Percentiles rank a stretch among this genome's conserved stretches.
Evolutionary conservation across 2,113 vertebrate species (phyloP).

Genomic region (Nyctibius bracteatus): DNA sequence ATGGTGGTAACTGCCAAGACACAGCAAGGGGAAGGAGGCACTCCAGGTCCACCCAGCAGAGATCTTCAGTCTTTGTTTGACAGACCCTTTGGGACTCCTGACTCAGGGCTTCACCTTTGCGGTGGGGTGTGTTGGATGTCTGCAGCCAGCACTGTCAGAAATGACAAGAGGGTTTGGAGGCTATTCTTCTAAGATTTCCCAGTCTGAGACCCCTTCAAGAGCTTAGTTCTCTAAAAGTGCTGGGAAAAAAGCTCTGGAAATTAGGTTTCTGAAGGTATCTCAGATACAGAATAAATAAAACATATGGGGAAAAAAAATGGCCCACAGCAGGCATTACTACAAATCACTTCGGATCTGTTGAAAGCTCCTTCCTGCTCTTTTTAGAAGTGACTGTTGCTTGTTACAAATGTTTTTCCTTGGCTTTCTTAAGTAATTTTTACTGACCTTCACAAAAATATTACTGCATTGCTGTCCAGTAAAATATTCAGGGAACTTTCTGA

Average conservation of each 20-base stretch:
- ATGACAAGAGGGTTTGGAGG: not conserved
- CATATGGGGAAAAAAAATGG: not conserved
- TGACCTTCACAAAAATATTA: conserved; percentile 30
- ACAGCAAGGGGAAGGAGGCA: not conserved
- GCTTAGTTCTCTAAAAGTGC: not conserved
- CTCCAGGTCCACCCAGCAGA: not conserved
- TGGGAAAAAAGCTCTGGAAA: not conserved
- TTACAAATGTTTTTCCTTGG: not conserved
- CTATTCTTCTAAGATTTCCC: not conserved
- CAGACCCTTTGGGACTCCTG: not conserved
- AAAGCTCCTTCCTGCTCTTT: not conserved
- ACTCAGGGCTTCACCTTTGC: not conserved
- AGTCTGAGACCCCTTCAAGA: not conserved
- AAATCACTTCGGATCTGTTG: not conserved
- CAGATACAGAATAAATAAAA: not conserved
- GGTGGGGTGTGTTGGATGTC: accelerated
- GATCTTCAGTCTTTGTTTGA: not conserved
- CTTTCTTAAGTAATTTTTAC: not conserved
- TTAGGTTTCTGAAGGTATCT: not conserved
- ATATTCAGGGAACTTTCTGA: conserved; percentile 2
- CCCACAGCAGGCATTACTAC: not conserved
- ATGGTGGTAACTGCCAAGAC: accelerated
- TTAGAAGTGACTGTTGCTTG: not conserved
- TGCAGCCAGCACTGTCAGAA: not conserved
- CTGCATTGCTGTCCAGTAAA: not conserved